phyloP scores from a whole-genome alignment of 1,140 invertebrate genomes.

The Adelges cooleyi region DNA sequence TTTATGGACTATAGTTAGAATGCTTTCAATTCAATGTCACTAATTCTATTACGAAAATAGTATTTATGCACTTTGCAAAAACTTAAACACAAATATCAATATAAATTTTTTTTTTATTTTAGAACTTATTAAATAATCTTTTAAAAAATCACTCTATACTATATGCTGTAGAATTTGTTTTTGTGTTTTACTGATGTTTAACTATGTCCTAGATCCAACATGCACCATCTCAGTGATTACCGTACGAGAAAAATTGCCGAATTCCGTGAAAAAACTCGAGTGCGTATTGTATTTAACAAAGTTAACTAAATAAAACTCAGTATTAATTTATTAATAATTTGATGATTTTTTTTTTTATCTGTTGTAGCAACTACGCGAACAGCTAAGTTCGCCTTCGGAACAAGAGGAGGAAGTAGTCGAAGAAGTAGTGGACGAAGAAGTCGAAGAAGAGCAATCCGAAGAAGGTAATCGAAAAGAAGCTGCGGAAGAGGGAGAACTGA shows the following conservation, averaged over 20 bases:
- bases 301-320: not conserved
- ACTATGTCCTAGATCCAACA: not conserved
- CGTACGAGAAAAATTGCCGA: conserved; percentile 22
- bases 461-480: conserved; percentile 13
- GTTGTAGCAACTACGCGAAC: conserved; percentile 22
- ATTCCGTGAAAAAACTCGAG: conserved; percentile 20
- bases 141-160: no score
- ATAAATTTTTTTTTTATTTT: no score
- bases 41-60: no score
- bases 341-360: not conserved
- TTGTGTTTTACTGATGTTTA: no score
- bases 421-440: conserved; percentile 29
- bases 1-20: no score
- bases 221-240: conserved; percentile 3
- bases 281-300: not conserved
- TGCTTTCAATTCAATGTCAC: no score
- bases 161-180: no score
- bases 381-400: not conserved
- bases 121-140: no score
- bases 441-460: conserved; percentile 3
- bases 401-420: conserved; percentile 28
- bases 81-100: no score
- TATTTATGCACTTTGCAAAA: no score
- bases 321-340: no score
- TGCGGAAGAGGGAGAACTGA: no score